These are phyloP conservation scores for Antedon mediterranea DNA, from an alignment of 53 echinoderm and acorn worm species.

Conservation along the genomic window DNA sequence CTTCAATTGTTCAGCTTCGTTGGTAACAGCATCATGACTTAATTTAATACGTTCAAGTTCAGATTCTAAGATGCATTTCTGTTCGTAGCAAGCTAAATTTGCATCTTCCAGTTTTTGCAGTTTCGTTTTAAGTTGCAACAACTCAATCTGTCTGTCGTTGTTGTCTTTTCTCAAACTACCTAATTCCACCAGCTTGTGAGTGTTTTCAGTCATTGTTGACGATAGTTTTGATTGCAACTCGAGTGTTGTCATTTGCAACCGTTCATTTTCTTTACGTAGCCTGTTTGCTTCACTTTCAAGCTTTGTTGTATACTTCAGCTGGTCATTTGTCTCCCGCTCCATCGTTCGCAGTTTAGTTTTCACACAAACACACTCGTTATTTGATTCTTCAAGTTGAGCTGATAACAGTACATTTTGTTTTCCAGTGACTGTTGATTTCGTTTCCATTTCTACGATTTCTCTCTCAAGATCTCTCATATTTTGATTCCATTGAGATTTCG, in stretches of 20 bases:
- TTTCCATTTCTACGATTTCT: background rate
- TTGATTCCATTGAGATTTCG: background rate
- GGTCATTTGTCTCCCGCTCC: background rate
- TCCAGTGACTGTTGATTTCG: background rate
- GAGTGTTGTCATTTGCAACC: background rate
- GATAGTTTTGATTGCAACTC: background rate
- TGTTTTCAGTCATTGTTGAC: background rate
- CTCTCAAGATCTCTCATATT: background rate
- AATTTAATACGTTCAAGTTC: constrained; percentile 17
- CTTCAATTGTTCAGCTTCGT: constrained; percentile 22
- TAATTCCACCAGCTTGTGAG: constrained; percentile 2
- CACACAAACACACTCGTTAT: background rate
- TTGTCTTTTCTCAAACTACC: constrained; percentile 37
- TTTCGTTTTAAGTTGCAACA: constrained; percentile 30
- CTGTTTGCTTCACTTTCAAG: background rate
- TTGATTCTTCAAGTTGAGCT: background rate
- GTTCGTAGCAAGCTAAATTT: background rate
- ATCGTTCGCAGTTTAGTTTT: background rate
- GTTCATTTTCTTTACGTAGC: background rate
- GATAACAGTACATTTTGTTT: background rate
- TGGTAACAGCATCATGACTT: constrained; percentile 15
- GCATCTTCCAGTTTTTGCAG: constrained; percentile 12
- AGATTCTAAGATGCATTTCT: constrained; percentile 20
- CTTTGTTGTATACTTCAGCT: background rate
- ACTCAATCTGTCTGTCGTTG: constrained; percentile 39